phyloP scores from a whole-genome alignment of 2,797 vertebrate species.

The Pantherophis vulpinus region DNA sequence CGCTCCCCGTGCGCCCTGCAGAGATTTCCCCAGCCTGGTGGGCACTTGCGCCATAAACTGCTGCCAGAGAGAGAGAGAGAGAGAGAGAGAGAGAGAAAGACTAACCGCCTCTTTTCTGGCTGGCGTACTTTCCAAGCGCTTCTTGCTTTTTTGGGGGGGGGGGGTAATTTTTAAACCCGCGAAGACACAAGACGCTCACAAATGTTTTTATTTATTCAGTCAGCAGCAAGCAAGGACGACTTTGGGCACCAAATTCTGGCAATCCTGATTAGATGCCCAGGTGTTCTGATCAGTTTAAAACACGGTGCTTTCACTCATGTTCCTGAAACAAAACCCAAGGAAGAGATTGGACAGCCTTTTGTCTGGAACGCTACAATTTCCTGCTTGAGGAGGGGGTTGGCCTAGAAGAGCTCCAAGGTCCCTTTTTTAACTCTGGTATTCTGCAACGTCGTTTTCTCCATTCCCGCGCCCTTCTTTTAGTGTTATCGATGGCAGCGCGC shows the following conservation, averaged over 20 bases:
- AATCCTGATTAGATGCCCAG: background rate
- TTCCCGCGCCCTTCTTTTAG: background rate
- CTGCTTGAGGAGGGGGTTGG: background rate
- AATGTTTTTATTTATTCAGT: background rate
- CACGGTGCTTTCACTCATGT: background rate
- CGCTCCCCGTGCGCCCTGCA: background rate
- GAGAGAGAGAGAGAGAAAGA: background rate
- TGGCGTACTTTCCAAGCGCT: background rate
- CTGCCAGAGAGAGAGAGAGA: background rate
- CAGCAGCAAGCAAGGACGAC: background rate
- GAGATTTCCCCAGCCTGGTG: background rate
- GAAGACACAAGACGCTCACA: background rate
- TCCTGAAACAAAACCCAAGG: background rate
- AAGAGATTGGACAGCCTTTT: background rate
- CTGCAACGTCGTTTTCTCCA: background rate
- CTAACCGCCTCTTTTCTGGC: background rate
- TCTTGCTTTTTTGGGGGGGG: background rate
- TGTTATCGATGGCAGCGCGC: background rate
- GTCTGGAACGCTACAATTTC: too few species aligned
- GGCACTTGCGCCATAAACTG: background rate
- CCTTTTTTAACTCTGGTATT: too few species aligned
- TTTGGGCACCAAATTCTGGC: background rate
- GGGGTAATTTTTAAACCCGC: background rate
- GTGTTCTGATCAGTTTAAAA: background rate
- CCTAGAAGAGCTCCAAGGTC: background rate